phyloP scores from a whole-genome alignment of 2,888 invertebrate genomes.

The Pachliopta kotzebuea region DNA sequence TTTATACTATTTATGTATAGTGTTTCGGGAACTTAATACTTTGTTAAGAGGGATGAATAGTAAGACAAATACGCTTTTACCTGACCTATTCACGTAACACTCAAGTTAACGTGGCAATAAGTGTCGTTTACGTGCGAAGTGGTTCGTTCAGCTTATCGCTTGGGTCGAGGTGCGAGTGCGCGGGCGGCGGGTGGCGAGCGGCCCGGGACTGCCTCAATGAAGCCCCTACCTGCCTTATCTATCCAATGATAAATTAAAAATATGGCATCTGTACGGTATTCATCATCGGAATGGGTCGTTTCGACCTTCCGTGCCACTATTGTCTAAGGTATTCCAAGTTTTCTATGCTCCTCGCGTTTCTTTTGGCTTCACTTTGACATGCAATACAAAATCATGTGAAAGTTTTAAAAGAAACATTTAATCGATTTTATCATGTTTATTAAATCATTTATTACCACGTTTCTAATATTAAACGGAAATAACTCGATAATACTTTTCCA shows the following conservation, averaged over 20 bases:
- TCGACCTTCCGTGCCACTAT: conserved; percentile 40
- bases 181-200: conserved; percentile 53
- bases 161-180: conserved; percentile 31
- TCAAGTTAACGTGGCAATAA: conserved; percentile 14
- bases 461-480: too few species aligned
- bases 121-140: conserved; percentile 29
- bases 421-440: too few species aligned
- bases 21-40: neutral
- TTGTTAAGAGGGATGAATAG: neutral
- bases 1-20: neutral
- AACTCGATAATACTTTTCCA: too few species aligned
- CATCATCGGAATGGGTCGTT: conserved; percentile 70
- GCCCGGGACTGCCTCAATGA: conserved; percentile 61
- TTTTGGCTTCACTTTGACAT: conserved; percentile 31
- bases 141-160: conserved; percentile 35
- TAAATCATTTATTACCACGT: too few species aligned
- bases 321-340: conserved; percentile 36
- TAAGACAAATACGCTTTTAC: conserved; percentile 6
- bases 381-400: too few species aligned
- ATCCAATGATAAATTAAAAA: conserved; percentile 77
- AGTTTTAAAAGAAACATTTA: too few species aligned
- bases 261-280: conserved; percentile 72
- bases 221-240: conserved; percentile 73
- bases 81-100: conserved; percentile 12
- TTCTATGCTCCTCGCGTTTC: conserved; percentile 37